phyloP scores from a whole-genome alignment of 1,140 invertebrate genomes.

The Hycleus phaleratus region DNA sequence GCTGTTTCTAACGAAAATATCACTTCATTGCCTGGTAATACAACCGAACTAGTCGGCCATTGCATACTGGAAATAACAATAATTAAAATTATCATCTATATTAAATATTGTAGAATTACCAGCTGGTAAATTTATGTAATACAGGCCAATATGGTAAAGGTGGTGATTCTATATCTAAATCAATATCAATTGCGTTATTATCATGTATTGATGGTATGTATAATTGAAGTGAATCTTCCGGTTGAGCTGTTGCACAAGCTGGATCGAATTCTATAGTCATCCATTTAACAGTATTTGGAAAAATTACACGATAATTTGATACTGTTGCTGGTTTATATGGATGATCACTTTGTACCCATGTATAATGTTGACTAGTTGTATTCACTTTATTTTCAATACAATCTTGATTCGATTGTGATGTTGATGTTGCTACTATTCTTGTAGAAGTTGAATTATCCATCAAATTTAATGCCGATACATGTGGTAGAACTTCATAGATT shows the following conservation, averaged over 20 bases:
- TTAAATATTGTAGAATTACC: conserved; percentile 23
- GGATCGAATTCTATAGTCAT: conserved; percentile 89
- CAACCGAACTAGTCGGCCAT: conserved; percentile 80
- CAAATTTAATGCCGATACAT: conserved; percentile 79
- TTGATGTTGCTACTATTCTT: conserved; percentile 14
- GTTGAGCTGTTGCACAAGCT: conserved; percentile 84
- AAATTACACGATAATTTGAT: conserved; percentile 79
- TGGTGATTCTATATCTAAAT: conserved; percentile 28
- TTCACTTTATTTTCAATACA: conserved; percentile 33
- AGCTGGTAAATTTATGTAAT: conserved; percentile 53
- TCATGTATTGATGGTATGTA: conserved; percentile 57
- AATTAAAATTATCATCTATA: neutral
- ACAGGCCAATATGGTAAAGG: conserved; percentile 59
- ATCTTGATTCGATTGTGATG: conserved; percentile 25
- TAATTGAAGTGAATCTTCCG: conserved; percentile 85
- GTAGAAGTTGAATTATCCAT: conserved; percentile 36
- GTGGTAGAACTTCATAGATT: conserved; percentile 84
- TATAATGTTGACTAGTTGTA: conserved; percentile 78
- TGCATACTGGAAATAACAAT: conserved; percentile 50
- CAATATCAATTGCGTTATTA: conserved; percentile 10
- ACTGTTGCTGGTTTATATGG: conserved; percentile 89
- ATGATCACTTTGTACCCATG: conserved; percentile 92
- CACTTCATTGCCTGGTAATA: conserved; percentile 90
- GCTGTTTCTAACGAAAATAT: conserved; percentile 93
- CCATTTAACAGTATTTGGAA: conserved; percentile 84